Evolutionary conservation across 2,888 invertebrate species (phyloP).

Genomic region (Blomia tropicalis): DNA sequence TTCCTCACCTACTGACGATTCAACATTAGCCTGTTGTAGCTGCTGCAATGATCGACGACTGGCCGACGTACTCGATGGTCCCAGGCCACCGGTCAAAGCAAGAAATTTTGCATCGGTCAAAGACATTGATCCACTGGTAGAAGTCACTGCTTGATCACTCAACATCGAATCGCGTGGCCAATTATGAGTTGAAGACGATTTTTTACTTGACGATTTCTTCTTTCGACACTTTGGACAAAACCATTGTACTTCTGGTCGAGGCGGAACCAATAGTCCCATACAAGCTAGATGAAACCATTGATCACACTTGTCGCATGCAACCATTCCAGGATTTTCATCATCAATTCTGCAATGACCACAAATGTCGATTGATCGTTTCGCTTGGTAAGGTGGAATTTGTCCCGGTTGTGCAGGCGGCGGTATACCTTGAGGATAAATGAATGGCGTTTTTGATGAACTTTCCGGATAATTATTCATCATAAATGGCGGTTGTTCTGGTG

Average conservation of each 20-base stretch:
- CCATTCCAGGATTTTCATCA: constrained; percentile 45
- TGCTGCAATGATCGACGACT: not conserved
- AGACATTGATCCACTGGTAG: not conserved
- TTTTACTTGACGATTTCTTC: not conserved
- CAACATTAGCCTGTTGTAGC: not conserved
- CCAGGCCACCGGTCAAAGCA: not conserved
- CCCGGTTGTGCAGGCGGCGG: too few species aligned
- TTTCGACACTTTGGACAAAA: constrained; percentile 60
- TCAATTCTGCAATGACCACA: not conserved
- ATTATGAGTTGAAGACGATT: too few species aligned
- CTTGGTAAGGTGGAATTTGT: too few species aligned
- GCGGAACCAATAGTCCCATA: constrained; percentile 39
- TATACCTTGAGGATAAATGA: not conserved
- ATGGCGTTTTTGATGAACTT: not conserved
- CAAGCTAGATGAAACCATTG: constrained; percentile 48
- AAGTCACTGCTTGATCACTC: not conserved
- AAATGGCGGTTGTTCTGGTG: constrained; percentile 41
- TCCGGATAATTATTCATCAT: not conserved
- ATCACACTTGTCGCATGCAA: constrained; percentile 87
- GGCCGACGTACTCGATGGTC: not conserved
- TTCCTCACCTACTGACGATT: not conserved
- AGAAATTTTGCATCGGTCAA: not conserved
- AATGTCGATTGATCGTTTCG: not conserved
- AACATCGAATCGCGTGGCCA: not conserved
- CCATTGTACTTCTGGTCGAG: constrained; percentile 66